Base-by-base conservation (phyloP, 2,888 invertebrate species). In the Cheiracanthium punctorium region DNA sequence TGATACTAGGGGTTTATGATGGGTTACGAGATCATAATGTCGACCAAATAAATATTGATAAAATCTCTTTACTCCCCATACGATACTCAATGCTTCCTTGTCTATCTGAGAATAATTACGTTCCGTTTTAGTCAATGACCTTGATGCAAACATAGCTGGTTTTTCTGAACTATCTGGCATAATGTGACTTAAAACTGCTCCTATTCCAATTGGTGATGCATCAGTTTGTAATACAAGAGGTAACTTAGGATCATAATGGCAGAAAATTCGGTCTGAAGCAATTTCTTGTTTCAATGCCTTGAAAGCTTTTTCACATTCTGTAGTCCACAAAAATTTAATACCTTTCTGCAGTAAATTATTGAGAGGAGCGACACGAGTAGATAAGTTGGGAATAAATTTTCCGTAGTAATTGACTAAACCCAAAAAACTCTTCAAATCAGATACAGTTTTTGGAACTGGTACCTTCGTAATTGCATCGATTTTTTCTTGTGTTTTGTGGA, bases 131-230 rank as follows among this genome's bases (percentile, higher is more conserved):
- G 89, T 90, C 28, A 92, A 82, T 1, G 90, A 89, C 75, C 90
- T 90, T 70, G 91, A 92, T 0, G 91, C 92, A 88, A 91, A 92
- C 0, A 90, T 90, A 32, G 92, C 91, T 1, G 92, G 92, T 87
- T 90, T 86, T 82, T 92, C 91, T 14, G 88, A 82, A n/a, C 91
- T 91, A 88, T 92, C 90, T 29, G 84, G 80, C 71, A 88, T 90
- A 29, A 88, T 84, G 81, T 92, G 91, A 2, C 90, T 90, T n/a
- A 91, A 74, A 4, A 91, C 91, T 1, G 92, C 90, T 14, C 91
- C 91, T 52, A 91, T 73, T 29, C 91, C 91, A 29, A 80, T 76
- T 8, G 90, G 90, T 70, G 90, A 90, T 12, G 91, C 91, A 67
- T 90, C 67, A 29, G 67, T 67, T 14, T 91, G 90, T 29, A 91